These are phyloP conservation scores for Patagioenas fasciata DNA, from an alignment of 2,113 vertebrate species.

Conservation along the genomic window DNA sequence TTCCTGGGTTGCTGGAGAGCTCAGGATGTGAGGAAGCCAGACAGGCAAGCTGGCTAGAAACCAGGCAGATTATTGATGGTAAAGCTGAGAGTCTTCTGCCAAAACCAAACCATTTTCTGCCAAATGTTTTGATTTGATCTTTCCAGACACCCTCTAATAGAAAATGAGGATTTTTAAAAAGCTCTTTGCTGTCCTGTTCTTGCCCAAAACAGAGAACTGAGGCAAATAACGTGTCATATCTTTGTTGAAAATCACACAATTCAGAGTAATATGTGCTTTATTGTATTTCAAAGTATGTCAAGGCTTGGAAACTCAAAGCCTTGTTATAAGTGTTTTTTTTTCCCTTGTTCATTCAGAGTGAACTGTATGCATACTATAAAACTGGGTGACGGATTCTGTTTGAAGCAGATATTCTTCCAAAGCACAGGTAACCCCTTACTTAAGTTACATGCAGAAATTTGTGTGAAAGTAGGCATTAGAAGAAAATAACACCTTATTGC, in stretches of 20 bases:
- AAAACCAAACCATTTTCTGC: constrained; percentile 11
- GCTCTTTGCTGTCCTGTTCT: neutral
- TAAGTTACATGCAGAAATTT: neutral
- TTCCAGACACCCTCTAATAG: neutral
- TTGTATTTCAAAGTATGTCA: neutral
- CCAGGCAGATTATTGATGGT: constrained; percentile 7
- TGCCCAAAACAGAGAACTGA: neutral
- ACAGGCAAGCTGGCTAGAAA: constrained; percentile 13
- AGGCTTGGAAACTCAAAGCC: neutral
- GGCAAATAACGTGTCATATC: neutral
- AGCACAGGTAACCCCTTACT: neutral
- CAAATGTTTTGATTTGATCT: constrained; percentile 40
- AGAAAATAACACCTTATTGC: neutral
- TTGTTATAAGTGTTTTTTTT: neutral
- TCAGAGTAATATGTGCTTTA: neutral
- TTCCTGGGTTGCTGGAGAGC: constrained; percentile 1
- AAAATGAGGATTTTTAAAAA: neutral
- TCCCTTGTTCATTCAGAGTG: neutral
- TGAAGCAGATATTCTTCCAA: neutral
- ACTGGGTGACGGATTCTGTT: neutral
- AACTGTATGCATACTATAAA: neutral
- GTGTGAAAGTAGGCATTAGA: neutral
- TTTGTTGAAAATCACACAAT: neutral
- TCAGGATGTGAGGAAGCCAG: neutral
- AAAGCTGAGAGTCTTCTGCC: neutral